Base-by-base conservation (phyloP, 2,797 vertebrate species). In the Sphaeramia orbicularis region DNA sequence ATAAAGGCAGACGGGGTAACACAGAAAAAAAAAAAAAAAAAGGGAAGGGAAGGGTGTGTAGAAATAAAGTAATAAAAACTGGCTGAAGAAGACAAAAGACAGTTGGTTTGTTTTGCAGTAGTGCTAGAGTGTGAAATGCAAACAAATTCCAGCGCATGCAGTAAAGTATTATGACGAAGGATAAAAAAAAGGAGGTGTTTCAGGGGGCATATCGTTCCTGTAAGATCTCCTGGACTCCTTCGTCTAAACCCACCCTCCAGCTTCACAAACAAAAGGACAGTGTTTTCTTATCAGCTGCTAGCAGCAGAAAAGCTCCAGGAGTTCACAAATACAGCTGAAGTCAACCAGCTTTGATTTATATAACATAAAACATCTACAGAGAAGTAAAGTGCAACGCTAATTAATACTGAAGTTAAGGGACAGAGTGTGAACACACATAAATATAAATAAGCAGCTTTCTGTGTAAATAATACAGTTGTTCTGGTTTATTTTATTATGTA, bases 91-190 rank as follows among this genome's bases (percentile, higher is more conserved):
- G 9, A 30, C 13, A 10, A 16, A 36, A 32, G 41, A 36, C 47
- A 35, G 55, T 8, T 0, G 41, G 51, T 51, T 80, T 60, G 51
- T 53, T 74, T 57, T 54, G 37, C 52, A 43, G 0, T 0, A 21
- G 16, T 69, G 53, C 37, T 51, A 67, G 27, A 59, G 57, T 51
- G 44, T 81, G 74, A 78, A 78, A 78, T 69, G 67, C 74, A 70
- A 81, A 72, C 41, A 57, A 50, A 70, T 60, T 67, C 37, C 35
- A 12, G 0, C 47, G 53, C 57, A 54, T 45, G 42, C 42, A 18
- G 51, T 47, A 7, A 61, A 67, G 55, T 44, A 15, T 71, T 52
- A 42, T 60, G 61, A 53, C 59, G 41, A 56, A 16, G 30, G 11
- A 52, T 19, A 55, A 45, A 44, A 19, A 30, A 19, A 30, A 19